A percentile compares a stretch with the other conserved stretches of the same genome.
These are phyloP conservation scores for Heterochromis multidens DNA, from an alignment of 2,113 vertebrate genomes.

Conservation along the genomic window DNA sequence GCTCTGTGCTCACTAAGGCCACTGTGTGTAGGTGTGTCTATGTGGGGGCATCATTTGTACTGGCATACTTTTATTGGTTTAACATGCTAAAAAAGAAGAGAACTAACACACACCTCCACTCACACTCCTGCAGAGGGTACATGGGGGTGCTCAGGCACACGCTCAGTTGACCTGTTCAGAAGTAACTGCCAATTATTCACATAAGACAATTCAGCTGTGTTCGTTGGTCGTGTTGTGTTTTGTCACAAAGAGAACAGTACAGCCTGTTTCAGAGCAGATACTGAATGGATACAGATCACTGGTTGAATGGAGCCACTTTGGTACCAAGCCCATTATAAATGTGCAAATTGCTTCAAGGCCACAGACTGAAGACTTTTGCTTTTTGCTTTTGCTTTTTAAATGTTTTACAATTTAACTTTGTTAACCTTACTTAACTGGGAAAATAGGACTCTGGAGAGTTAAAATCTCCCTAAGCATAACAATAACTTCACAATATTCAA, in stretches of 20 bases:
- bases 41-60: not conserved
- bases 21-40: not conserved
- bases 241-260: not conserved
- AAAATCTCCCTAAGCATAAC: not conserved
- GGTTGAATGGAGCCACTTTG: not conserved
- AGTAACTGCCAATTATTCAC: not conserved
- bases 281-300: slow-evolving; percentile 11
- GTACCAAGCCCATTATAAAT: not conserved
- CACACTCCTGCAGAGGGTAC: not conserved
- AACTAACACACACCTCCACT: slow-evolving; percentile 1
- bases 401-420: not conserved
- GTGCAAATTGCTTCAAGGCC: not conserved
- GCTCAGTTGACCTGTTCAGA: not conserved
- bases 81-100: not conserved
- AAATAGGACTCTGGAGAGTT: not conserved
- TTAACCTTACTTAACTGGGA: not conserved
- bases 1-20: not conserved
- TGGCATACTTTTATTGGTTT: not conserved
- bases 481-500: not conserved
- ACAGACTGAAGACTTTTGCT: not conserved
- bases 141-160: not conserved
- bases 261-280: slow-evolving; percentile 15
- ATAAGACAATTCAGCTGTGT: not conserved
- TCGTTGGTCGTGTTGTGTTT: not conserved
- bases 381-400: not conserved